Evolutionary conservation across 2,888 invertebrate species (phyloP).

Genomic region (Hirtodrosophila cameraria): DNA sequence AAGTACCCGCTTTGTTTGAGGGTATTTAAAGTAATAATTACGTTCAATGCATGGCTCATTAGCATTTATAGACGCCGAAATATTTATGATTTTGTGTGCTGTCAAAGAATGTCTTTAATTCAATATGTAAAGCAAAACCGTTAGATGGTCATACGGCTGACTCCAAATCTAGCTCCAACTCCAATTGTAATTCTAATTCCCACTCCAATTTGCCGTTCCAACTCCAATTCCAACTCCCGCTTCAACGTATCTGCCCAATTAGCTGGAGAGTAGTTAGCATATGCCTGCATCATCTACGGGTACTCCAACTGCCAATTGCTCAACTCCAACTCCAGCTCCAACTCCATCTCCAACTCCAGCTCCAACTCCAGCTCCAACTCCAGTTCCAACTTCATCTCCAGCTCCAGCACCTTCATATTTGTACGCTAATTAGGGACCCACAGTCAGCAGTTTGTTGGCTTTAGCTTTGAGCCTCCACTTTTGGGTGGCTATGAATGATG

Average conservation of each 20-base stretch:
- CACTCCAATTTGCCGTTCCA: background rate
- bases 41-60: slow-evolving; percentile 50
- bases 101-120: slow-evolving; percentile 32
- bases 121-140: slow-evolving; percentile 18
- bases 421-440: slow-evolving; percentile 52
- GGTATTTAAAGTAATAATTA: slow-evolving; percentile 41
- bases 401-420: slow-evolving; percentile 20
- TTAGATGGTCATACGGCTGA: slow-evolving; percentile 2
- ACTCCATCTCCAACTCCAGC: background rate
- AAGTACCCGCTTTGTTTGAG: background rate
- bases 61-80: slow-evolving; percentile 67
- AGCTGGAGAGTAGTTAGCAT: slow-evolving; percentile 27
- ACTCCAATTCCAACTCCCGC: background rate
- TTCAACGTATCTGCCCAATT: slow-evolving; percentile 26
- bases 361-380: background rate
- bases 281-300: slow-evolving; percentile 20
- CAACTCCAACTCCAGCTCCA: background rate
- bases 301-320: slow-evolving; percentile 7
- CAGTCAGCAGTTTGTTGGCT: slow-evolving; percentile 6
- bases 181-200: background rate
- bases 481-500: slow-evolving; percentile 58
- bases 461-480: slow-evolving; percentile 26
- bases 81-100: slow-evolving; percentile 54
- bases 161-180: background rate
- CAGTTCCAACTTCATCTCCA: background rate